Evolutionary conservation across 1,140 invertebrate genomes (phyloP), one percentile per base, ranked within the genome.

Genomic region (Bombus difficillimus): DNA sequence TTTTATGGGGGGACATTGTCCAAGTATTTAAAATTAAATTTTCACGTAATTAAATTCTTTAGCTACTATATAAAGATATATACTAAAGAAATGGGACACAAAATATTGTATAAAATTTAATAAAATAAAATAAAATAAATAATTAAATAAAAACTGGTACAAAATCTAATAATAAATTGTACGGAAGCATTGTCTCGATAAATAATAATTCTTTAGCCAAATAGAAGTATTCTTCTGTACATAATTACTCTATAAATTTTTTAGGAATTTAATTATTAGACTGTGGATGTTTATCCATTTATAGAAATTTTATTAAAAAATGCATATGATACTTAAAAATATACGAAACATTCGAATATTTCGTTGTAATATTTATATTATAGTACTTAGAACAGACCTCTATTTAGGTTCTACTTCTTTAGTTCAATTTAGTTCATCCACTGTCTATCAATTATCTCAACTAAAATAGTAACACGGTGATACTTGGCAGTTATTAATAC

Each of bases 1-100:
- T 80, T 69, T 28, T 3, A 15, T 25, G 25, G 28, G n/a, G 22
- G 10, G 34, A 69, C 64, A 53, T 80, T 80, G 64, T 80, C 78
- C 64, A 39, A 80, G 43, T n/a, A 13, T 69, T 12, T 25, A 18
- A 25, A 64, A 12, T 64, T 37, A 2, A 59, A 43, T 64, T 62
- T 62, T 39, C 57, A 12, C 6, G 1, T 53, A 53, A 53, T 22
- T 53, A 22, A 53, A 8, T n/a, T n/a, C 28, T n/a, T n/a, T n/a
- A 62, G 28, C 28, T n/a, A 62, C 28, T 13, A 2, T 62, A 73
- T 32, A 25, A 32, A 22, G 9, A n/a, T 47, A 47, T 47, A 37
- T 4, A 25, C 9, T 22, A 3, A 34, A 34, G 8, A 68, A 18
- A 66, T 66, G 0, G 15, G 2, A 25, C 15, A 22, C 3, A 10